Evolutionary conservation across 2,888 invertebrate species (phyloP), one percentile per base, ranked within the genome.

Genomic region (Apamea sordens): DNA sequence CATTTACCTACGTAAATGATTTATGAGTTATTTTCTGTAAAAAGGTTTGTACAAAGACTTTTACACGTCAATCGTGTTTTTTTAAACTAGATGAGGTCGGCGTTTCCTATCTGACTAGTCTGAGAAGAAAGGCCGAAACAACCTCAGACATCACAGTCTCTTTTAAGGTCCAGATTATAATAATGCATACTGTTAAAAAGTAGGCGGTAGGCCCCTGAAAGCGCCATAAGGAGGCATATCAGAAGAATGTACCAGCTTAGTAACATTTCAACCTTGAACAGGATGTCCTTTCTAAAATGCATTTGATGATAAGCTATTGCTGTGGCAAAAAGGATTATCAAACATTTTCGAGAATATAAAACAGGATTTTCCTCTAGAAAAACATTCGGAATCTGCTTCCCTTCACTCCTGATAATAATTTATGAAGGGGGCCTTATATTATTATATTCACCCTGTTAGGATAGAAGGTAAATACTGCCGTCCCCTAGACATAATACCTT

Each of bases 371-470:
- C 15, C 41, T n/a, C 18, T 47, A 61, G n/a, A 69, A 73, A 75
- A 69, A 82, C 50, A 61, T 64, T 59, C 3, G 18, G 68, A 73
- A 44, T 64, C 65, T 41, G 44, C 56, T 73, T 70, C 68, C 56
- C 36, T 73, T 73, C 72, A 71, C 28, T 79, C 36, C 47, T 50
- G 68, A 77, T 73, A 84, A 85, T 87, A 79, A 84, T 85, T 79
- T 84, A 76, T 84, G 80, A 72, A 87, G 80, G 73, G 79, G 72
- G 56, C n/a, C 63, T n/a, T 72, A 47, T 77, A 73, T 76, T 87
- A 79, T 85, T 84, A 85, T 85, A 85, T 87, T 87, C 88, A 74
- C 75, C 75, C 87, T 67, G 68, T 74, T 71, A 79, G 71, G 70
- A 76, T 79, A 87, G 64, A 74, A 87, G 74, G 76, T 84, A 80